Evolutionary conservation across 2,797 vertebrate species (phyloP).

Genomic region (Garrulus glandarius): DNA sequence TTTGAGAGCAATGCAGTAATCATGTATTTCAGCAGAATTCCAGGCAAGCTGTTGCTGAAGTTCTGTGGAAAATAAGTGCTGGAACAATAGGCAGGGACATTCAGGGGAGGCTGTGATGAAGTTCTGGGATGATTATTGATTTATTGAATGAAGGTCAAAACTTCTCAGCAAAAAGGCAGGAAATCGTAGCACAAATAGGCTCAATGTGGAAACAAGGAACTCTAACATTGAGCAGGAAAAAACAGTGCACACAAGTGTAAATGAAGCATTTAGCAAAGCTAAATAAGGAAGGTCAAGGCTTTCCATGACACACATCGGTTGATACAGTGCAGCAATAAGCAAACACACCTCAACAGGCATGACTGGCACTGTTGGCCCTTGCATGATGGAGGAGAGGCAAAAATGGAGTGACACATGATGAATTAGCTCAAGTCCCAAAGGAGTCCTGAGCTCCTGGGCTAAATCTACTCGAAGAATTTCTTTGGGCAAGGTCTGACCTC

Average conservation of each 20-base stretch:
- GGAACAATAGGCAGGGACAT: not conserved
- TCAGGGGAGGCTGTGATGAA: not conserved
- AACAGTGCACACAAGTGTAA: constrained; percentile 8
- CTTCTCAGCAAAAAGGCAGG: constrained; percentile 52
- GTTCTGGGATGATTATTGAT: constrained; percentile 48
- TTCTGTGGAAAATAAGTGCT: not conserved
- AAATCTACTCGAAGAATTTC: not conserved
- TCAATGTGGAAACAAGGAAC: constrained; percentile 7
- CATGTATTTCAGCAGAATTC: not conserved
- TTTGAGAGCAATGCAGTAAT: not conserved
- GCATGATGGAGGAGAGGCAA: not conserved
- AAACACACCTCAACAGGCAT: not conserved
- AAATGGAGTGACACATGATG: not conserved
- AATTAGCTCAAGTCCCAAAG: not conserved
- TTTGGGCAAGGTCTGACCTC: not conserved
- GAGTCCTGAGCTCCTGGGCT: not conserved
- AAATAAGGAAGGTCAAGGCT: constrained; percentile 55
- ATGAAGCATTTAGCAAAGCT: constrained; percentile 10
- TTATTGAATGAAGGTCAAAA: constrained; percentile 37
- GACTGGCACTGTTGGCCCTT: not conserved
- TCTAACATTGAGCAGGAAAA: constrained; percentile 1
- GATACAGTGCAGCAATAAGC: not conserved
- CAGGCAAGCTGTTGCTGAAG: not conserved
- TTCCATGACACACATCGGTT: constrained; percentile 9
- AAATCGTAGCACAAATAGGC: constrained; percentile 39